A percentile compares a stretch with the other conserved stretches of the same genome.
Evolutionary conservation across 2,113 vertebrate genomes (phyloP).

Genomic region (Dissostichus mawsoni): DNA sequence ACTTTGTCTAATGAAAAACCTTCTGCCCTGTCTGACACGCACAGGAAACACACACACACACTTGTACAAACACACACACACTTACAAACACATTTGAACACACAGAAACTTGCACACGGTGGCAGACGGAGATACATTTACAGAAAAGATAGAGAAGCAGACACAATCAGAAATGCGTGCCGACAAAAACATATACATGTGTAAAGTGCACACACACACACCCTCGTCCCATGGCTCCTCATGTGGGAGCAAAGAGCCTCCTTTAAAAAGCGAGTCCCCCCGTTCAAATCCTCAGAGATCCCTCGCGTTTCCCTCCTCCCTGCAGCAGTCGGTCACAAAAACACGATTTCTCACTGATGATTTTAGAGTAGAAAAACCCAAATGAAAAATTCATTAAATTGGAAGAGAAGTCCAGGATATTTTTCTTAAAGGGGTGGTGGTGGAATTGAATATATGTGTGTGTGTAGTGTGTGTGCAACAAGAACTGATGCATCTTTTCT

Average conservation of each 20-base stretch:
- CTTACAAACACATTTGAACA: neutral
- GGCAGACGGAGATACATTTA: neutral
- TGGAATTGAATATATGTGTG: neutral
- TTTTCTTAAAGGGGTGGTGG: constrained; percentile 1
- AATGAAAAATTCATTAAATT: constrained; percentile 76
- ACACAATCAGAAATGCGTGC: neutral
- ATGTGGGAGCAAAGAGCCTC: constrained; percentile 47
- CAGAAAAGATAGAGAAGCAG: neutral
- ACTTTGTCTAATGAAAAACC: constrained; percentile 74
- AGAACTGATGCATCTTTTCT: constrained; percentile 74
- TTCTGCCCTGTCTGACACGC: constrained; percentile 41
- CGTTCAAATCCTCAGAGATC: constrained; percentile 63
- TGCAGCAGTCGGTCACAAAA: constrained; percentile 62
- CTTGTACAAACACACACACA: constrained; percentile 9
- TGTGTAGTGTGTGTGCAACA: constrained; percentile 17
- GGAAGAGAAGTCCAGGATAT: constrained; percentile 49
- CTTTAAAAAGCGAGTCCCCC: constrained; percentile 46
- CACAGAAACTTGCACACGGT: constrained; percentile 7
- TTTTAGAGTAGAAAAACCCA: constrained; percentile 45
- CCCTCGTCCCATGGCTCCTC: constrained; percentile 33
- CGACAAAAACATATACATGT: constrained; percentile 31
- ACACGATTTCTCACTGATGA: constrained; percentile 63
- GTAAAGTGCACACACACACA: constrained; percentile 25
- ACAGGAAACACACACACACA: constrained; percentile 13
- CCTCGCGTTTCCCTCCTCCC: constrained; percentile 52